A percentile compares a stretch with the other conserved stretches of the same genome.
Evolutionary conservation across 2,113 vertebrate species (phyloP).

Genomic region (Eptesicus fuscus): DNA sequence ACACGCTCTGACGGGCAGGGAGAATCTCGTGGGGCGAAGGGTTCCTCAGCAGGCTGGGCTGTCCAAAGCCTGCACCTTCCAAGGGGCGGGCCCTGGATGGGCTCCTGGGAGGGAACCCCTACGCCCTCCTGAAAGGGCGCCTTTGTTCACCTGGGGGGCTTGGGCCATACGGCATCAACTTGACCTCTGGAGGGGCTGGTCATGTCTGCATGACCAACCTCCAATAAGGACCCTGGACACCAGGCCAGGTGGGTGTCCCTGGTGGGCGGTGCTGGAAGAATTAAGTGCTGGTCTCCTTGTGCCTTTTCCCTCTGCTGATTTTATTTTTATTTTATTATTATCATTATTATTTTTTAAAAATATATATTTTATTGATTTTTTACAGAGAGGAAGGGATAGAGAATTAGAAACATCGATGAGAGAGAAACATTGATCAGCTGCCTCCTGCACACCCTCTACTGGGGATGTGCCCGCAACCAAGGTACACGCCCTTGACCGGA

Average conservation of each 20-base stretch:
- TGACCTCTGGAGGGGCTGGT: background rate
- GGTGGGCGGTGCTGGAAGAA: background rate
- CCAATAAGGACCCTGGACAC: too few species aligned
- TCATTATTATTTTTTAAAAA: too few species aligned
- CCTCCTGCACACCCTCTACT: too few species aligned
- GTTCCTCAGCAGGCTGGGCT: background rate
- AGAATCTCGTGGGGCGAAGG: background rate
- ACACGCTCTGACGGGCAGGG: fast-evolving
- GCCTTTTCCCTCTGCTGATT: background rate
- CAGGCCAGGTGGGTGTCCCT: background rate
- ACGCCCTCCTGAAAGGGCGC: background rate
- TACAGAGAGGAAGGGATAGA: too few species aligned
- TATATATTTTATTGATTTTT: too few species aligned
- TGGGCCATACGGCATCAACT: background rate
- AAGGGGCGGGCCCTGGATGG: background rate
- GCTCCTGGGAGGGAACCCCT: background rate
- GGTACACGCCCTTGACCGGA: too few species aligned
- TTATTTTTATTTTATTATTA: too few species aligned
- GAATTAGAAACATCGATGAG: too few species aligned
- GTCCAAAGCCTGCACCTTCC: background rate
- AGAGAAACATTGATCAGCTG: too few species aligned
- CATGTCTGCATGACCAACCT: too few species aligned
- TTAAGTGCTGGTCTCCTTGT: fast-evolving
- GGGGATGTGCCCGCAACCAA: too few species aligned
- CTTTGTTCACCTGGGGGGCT: background rate